These are phyloP conservation scores for Beroe forskalii DNA, from an alignment of 37 sponge, comb jelly and placozoan species.

Conservation along the genomic window DNA sequence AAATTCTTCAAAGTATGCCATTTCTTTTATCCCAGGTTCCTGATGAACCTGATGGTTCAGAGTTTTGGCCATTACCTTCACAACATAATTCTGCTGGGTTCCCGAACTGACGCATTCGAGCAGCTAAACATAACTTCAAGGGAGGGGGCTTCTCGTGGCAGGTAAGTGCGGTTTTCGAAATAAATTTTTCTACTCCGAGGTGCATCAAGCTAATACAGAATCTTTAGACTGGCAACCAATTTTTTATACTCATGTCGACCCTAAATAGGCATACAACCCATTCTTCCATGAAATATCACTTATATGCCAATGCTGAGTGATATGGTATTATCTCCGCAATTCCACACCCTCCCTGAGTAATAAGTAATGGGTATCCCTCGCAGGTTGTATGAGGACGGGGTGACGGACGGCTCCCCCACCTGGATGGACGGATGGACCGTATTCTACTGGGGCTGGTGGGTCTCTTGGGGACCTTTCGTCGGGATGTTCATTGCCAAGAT, in stretches of 20 bases:
- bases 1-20: no score
- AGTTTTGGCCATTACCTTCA: constrained; percentile 27
- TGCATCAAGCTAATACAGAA: no score
- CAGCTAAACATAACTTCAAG: constrained; percentile 7
- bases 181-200: no score
- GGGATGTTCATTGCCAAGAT: constrained; percentile 65
- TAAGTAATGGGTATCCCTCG: no score
- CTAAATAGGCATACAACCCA: no score
- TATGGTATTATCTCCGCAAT: no score
- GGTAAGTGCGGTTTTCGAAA: no score
- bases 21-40: constrained; percentile 42
- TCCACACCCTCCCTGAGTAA: no score
- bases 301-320: no score
- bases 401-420: neutral
- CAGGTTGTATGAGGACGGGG: constrained; percentile 14
- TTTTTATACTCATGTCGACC: no score
- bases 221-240: no score
- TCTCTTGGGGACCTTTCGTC: constrained; percentile 37
- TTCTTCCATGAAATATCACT: no score
- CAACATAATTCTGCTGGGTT: neutral
- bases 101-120: constrained; percentile 50
- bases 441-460: constrained; percentile 65
- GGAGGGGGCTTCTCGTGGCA: neutral
- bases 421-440: constrained; percentile 62
- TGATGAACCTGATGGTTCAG: constrained; percentile 25